Evolutionary conservation across 2,888 invertebrate species (phyloP), one percentile per base, ranked within the genome.

Genomic region (Pachymerium ferrugineum): DNA sequence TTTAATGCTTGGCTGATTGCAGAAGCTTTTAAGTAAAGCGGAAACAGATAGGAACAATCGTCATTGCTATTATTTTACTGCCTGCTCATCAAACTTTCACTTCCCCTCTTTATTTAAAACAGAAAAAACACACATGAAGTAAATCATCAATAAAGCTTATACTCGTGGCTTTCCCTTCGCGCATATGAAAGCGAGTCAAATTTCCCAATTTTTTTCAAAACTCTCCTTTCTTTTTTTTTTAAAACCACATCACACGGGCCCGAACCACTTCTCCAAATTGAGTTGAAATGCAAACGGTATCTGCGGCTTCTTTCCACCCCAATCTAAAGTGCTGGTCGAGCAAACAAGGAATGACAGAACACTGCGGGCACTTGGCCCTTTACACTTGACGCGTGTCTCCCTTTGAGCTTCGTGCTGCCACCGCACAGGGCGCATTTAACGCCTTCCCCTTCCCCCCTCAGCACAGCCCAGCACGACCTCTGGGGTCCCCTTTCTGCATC

Each of bases 221-320:
- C 22, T 47, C 1, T n/a, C 16, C 16, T 47, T 47, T 47, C 16
- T 16, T 16, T 47, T 22, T n/a, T 22, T 14, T 16, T n/a, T 19
- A 16, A 47, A 47, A 47, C 47, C 47, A 47, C 47, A 47, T 47
- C 47, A 19, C 47, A 47, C 16, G 19, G n/a, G 14, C 47, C 47
- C 47, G 47, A 47, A 47, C 47, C 47, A 47, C 47, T 47, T 47
- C 47, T 47, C 47, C 47, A 47, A 47, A 47, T 47, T 47, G 47
- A 47, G 47, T 47, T 47, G 47, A 47, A 47, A 47, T 47, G 47
- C 47, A 47, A 47, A 47, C 47, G 47, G 47, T 47, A 47, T 47
- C 47, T 47, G 47, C 47, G 47, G 47, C 47, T 47, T 47, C 47
- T 47, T 47, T 47, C 47, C n/a, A 47, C 19, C 47, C 47, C 47